phyloP scores from a whole-genome alignment of 2,113 vertebrate genomes.

The Pomatorhinus ruficollis region DNA sequence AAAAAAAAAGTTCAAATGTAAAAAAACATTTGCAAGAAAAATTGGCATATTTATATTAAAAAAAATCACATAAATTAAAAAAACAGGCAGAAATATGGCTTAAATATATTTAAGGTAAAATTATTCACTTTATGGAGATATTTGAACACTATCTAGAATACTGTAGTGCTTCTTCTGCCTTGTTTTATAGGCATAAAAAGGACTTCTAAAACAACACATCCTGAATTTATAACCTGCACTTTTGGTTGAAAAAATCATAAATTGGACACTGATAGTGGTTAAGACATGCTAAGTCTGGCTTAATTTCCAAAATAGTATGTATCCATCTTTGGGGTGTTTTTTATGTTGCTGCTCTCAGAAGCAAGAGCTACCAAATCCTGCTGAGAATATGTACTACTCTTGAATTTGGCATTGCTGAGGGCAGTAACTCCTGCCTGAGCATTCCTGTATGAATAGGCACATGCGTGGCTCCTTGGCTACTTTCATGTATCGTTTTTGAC shows the following conservation, averaged over 20 bases:
- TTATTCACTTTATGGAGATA: not conserved
- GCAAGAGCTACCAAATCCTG: not conserved
- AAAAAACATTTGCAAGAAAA: not conserved
- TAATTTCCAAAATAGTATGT: not conserved
- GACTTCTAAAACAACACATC: not conserved
- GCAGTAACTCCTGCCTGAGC: not conserved
- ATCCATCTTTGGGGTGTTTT: rapidly evolving
- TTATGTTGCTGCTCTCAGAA: not conserved
- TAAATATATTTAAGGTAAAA: not conserved
- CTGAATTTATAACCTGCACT: not conserved
- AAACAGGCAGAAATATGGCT: not conserved
- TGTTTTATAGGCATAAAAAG: not conserved
- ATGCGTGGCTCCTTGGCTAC: not conserved
- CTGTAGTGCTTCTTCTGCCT: not conserved
- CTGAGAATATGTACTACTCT: not conserved
- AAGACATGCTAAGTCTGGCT: not conserved
- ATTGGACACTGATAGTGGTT: not conserved
- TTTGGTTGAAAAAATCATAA: not conserved
- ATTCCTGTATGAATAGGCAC: rapidly evolving
- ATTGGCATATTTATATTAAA: not conserved
- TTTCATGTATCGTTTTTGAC: not conserved
- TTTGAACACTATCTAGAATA: not conserved
- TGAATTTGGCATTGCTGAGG: not conserved
- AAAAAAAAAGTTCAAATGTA: not conserved
- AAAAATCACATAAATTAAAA: not conserved